Evolutionary conservation across 1,140 invertebrate species (phyloP).

Genomic region (Drosophila miranda): DNA sequence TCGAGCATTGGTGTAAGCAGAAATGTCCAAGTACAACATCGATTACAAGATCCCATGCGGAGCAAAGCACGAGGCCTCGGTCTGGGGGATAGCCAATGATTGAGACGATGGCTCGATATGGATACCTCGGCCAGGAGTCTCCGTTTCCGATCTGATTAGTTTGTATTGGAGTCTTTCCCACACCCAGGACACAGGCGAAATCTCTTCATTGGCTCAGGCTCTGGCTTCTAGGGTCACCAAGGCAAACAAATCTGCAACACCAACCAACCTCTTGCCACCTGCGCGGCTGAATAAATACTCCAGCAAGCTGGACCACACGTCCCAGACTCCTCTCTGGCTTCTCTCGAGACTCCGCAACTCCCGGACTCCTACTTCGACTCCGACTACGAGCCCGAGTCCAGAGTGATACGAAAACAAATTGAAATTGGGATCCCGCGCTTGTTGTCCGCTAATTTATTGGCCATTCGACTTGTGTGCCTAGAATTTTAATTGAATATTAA

Average conservation of each 20-base stretch:
- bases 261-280: constrained; percentile 14
- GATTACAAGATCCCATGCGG: constrained; percentile 69
- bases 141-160: constrained; percentile 40
- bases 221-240: constrained; percentile 32
- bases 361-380: background rate
- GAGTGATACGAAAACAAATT: constrained; percentile 78
- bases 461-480: constrained; percentile 56
- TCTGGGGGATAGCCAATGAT: constrained; percentile 4
- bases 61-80: constrained; percentile 10
- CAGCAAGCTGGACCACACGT: too few species aligned
- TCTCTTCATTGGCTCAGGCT: constrained; percentile 1
- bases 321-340: background rate
- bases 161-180: constrained; percentile 12
- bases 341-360: background rate
- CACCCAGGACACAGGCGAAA: constrained; percentile 5
- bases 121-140: background rate
- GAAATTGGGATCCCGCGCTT: constrained; percentile 76
- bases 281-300: background rate
- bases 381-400: background rate
- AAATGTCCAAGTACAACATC: constrained; percentile 67
- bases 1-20: constrained; percentile 56
- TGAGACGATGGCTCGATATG: constrained; percentile 19
- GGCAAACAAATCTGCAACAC: constrained; percentile 39
- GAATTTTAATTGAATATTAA: constrained; percentile 80
- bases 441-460: constrained; percentile 74